Base-by-base conservation (phyloP, 2,113 vertebrate species). In the Calypte anna region DNA sequence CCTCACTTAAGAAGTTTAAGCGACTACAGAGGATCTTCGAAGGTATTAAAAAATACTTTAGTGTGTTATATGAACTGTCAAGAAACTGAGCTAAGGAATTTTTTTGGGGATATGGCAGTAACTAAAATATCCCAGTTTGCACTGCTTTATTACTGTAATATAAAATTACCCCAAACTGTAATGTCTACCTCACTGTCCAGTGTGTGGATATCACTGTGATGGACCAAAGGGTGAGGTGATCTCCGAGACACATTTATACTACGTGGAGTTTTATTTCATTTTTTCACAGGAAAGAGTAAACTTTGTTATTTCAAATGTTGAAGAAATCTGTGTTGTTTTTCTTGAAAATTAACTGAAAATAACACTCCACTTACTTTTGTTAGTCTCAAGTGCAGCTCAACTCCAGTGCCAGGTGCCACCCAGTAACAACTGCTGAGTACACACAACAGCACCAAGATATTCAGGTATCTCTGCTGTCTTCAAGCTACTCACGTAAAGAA, bases 261-360 rank as follows among this genome's bases (percentile, higher is more conserved):
- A n/a, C 6, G 0, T 7, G 18, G 13, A 79, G 25, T 33, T 64
- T 51, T 11, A 50, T 6, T 63, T 55, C 2, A 2, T 38, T 51
- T 85, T 25, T 85, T 25, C 78, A 24, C 36, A 51, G 14, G 73
- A 18, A 69, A 44, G 25, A 70, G 33, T 54, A 64, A 86, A 86
- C 25, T 23, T 61, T 28, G 19, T 36, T 50, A n/a, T 77, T 89
- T 74, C 30, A 74, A 86, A 76, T 8, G n/a, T 1, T 79, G 25
- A 81, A 51, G 46, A 68, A 84, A 55, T 51, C 33, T 86, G 77
- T 14, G 31, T 3, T 64, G 24, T 68, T 51, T 55, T 74, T 11
- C 68, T 59, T 43, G 55, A 62, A 90, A 90, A 46, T n/a, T 54
- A 66, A 46, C n/a, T 63, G 64, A 90, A 93, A 88, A 53, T 72